Evolutionary conservation across 1,140 invertebrate species (phyloP), one percentile per base, ranked within the genome.

Genomic region (Monomorium pharaonis): DNA sequence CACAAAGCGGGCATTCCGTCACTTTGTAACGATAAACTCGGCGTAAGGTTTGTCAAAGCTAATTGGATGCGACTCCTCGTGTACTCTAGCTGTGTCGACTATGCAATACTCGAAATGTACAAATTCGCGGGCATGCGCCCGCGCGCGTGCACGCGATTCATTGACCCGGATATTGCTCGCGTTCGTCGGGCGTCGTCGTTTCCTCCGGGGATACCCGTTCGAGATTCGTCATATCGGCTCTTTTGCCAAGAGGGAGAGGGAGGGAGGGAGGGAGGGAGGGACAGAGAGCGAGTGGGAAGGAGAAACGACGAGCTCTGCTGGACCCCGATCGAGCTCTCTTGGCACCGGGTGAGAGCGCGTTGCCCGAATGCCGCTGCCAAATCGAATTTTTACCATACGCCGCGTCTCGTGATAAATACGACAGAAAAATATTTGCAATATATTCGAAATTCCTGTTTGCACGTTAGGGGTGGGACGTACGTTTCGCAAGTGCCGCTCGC

Each of bases 31-130:
- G 78, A 83, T 83, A 83, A 83, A 83, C 78, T 74, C 37, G 51
- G 78, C 67, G 12, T 83, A 83, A 72, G 78, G 78, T 83, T 83
- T 83, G 78, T 83, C 78, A 83, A 83, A 83, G 78, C 78, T 83
- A 83, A 83, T 83, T 83, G 67, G 78, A 83, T 72, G 67, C 78
- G 78, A 83, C 78, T 83, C 47, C 67, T 83, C 67, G 78, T 24
- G 51, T 33, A 51, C 47, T n/a, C n/a, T n/a, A n/a, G 51, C 33
- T n/a, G 76, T 47, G 54, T 72, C 51, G 78, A 30, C 51, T 58
- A 16, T 67, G 67, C 51, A 30, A 69, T 69, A 54, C 77, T 67
- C 63, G 62, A 83, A 72, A 72, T 72, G 78, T 72, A 72, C 78
- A 69, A 81, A 81, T 83, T 37, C 24, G 67, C 78, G 62, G 12